Conservation (phyloP, 2,888 invertebrate species). For the Parochlus steinenii region DNA sequence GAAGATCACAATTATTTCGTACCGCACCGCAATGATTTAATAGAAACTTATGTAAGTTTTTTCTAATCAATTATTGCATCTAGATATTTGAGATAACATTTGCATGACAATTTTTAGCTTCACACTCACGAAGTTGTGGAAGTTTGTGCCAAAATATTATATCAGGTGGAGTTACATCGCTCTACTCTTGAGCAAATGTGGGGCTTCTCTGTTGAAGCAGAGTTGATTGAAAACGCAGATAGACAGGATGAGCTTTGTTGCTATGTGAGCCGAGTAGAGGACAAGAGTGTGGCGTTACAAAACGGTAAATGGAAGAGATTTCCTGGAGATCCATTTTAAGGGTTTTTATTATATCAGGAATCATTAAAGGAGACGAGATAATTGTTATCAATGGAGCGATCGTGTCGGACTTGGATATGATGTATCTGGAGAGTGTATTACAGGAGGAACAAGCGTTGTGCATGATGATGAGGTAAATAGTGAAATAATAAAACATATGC, state of each 20-base stretch:
- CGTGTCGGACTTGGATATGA: constrained; percentile 97
- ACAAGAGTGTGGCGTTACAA: constrained; percentile 89
- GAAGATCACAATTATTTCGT: constrained; percentile 94
- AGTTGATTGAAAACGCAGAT: constrained; percentile 90
- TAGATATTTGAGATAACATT: background rate
- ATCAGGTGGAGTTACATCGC: constrained; percentile 87
- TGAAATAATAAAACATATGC: constrained; percentile 19
- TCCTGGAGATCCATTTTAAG: constrained; percentile 21
- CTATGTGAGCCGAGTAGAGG: constrained; percentile 90
- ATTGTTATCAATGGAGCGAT: constrained; percentile 98
- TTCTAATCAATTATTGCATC: constrained; percentile 3
- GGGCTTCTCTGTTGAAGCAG: constrained; percentile 96
- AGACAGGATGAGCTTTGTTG: constrained; percentile 93
- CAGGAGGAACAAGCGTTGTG: constrained; percentile 87
- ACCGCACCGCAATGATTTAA: constrained; percentile 83
- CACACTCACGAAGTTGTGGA: constrained; percentile 90
- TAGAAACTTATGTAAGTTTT: constrained; percentile 86
- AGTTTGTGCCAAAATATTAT: constrained; percentile 90
- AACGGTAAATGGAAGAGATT: constrained; percentile 50
- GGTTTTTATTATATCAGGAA: no score
- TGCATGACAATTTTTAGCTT: constrained; percentile 39
- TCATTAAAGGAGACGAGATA: constrained; percentile 95
- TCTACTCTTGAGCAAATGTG: constrained; percentile 88
- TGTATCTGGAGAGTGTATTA: constrained; percentile 92
- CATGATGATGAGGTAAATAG: constrained; percentile 85